Base-by-base conservation (phyloP, 2,888 invertebrate species). In the Galerucella calmariensis region DNA sequence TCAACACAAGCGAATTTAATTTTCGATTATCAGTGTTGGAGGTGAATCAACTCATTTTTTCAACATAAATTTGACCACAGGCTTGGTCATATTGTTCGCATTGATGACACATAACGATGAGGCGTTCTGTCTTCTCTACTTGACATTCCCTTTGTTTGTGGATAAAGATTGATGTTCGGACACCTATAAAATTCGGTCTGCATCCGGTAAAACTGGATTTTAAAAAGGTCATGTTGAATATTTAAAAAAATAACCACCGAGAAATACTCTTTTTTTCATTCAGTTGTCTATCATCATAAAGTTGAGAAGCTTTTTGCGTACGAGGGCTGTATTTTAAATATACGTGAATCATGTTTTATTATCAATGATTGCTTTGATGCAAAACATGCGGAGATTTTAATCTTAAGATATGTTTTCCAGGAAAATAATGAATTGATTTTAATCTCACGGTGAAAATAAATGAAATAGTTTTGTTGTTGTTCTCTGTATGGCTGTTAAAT, bases 101-200 rank as follows among this genome's bases (percentile, higher is more conserved):
- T 27, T 27, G 61, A 61, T 61, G 61, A 61, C 61, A 61, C 61
- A 61, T 61, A 61, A 27, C 35, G 27, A 27, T 61, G 61, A 61
- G 58, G 58, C 24, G 35, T 35, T 35, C 35, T 58, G 58, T 58
- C 58, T 61, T 35, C n/a, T 35, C 35, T 35, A 61, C 61, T 61
- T 61, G 61, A 61, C 61, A 61, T 61, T 61, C 61, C 24, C 61
- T 27, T 61, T 61, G 61, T 61, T 35, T 61, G 61, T 14, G 24
- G 24, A 61, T 61, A 61, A 61, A 61, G 61, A 61, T 61, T 61
- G 61, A 61, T 61, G 27, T 61, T 61, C 27, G 61, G 24, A 61
- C 61, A 27, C 61, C 61, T 27, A 61, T 61, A 61, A 61, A 61
- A 61, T 61, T 61, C 61, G 61, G 61, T 61, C 61, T 61, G 61